Percentiles rank a stretch among this genome's conserved stretches.
Conservation (phyloP, 2,797 vertebrate genomes). For the Orientallactaga sibirica region DNA sequence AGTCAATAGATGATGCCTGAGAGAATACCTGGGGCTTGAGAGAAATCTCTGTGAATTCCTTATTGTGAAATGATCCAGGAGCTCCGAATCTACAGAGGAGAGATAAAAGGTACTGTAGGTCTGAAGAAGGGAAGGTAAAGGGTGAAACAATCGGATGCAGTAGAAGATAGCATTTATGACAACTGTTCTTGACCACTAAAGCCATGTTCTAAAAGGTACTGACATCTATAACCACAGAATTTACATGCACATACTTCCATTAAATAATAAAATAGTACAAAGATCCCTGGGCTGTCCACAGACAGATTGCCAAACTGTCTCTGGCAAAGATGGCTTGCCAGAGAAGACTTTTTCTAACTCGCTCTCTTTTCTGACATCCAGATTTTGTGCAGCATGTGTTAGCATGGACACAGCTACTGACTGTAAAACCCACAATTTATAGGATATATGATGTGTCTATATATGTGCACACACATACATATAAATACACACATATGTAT, state of each 20-base stretch:
- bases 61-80: neutral
- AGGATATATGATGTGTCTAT: too few species aligned
- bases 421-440: neutral
- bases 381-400: neutral
- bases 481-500: too few species aligned
- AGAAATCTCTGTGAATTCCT: slow-evolving; percentile 1
- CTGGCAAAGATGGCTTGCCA: neutral
- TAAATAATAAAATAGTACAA: neutral
- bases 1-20: neutral
- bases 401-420: neutral
- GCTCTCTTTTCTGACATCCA: slow-evolving; percentile 31
- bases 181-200: neutral
- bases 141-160: neutral
- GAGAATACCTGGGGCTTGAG: neutral
- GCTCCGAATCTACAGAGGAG: neutral
- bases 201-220: neutral
- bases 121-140: slow-evolving; percentile 13
- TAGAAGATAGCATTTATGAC: neutral
- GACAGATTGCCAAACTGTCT: neutral
- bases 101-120: neutral
- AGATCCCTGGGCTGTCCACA: neutral
- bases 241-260: neutral
- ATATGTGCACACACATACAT: too few species aligned
- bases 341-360: neutral
- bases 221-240: slow-evolving; percentile 19